Evolutionary conservation across 1,140 invertebrate genomes (phyloP).

Genomic region (Babylonia areolata): DNA sequence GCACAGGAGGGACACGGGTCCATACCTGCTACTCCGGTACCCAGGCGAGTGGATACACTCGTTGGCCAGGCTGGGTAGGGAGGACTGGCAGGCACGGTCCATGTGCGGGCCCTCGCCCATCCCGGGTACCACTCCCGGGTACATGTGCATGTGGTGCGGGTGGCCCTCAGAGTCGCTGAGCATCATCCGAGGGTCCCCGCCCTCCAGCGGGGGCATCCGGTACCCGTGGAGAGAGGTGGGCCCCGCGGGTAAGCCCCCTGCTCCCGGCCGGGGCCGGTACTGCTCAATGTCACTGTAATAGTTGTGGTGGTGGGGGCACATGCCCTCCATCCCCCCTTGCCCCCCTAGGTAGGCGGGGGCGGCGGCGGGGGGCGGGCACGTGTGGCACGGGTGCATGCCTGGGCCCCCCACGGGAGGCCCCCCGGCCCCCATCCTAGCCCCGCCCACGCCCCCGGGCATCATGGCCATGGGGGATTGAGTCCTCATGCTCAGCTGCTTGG

Average conservation of each 20-base stretch:
- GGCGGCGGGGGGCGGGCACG: slow-evolving; percentile 35
- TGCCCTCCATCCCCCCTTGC: slow-evolving; percentile 23
- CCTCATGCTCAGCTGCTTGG: slow-evolving; percentile 58
- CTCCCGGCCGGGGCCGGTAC: not conserved
- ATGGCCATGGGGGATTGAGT: slow-evolving; percentile 33
- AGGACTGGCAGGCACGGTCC: slow-evolving; percentile 78
- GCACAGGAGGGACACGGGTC: no score
- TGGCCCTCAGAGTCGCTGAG: not conserved
- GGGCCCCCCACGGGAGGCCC: slow-evolving; percentile 3
- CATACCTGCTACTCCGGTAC: slow-evolving; percentile 60
- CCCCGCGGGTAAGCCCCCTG: not conserved
- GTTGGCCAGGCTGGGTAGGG: slow-evolving; percentile 75
- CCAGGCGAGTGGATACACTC: slow-evolving; percentile 61
- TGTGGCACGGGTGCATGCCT: slow-evolving; percentile 22
- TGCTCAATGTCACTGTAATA: slow-evolving; percentile 42
- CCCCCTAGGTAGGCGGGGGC: no score
- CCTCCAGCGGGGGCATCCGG: slow-evolving; percentile 45
- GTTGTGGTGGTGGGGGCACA: slow-evolving; percentile 27
- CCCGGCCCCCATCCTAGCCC: not conserved
- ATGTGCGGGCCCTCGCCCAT: slow-evolving; percentile 64
- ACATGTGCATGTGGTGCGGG: slow-evolving; percentile 43
- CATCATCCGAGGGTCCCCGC: not conserved
- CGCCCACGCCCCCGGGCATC: slow-evolving; percentile 14
- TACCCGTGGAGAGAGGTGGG: slow-evolving; percentile 51
- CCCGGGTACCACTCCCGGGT: slow-evolving; percentile 54